Conservation (phyloP, 2,797 vertebrate species). For the Gouania willdenowi region DNA sequence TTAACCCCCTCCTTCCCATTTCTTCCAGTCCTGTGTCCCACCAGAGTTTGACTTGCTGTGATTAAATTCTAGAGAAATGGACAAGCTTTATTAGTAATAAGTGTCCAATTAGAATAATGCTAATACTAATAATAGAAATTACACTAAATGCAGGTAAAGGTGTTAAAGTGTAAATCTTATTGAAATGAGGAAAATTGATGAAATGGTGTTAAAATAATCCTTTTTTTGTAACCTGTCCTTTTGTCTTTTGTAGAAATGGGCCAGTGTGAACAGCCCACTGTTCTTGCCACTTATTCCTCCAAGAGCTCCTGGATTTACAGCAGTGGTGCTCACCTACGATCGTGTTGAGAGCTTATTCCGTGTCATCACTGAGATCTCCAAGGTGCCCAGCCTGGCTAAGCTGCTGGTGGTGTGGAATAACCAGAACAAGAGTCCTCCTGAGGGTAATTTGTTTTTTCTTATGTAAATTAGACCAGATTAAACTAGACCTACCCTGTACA, state of each 20-base stretch:
- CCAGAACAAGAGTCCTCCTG: slow-evolving; percentile 95
- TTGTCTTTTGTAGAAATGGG: slow-evolving; percentile 82
- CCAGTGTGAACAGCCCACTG: slow-evolving; percentile 94
- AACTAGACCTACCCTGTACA: too few relatives aligned
- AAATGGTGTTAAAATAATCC: background rate
- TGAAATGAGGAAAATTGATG: too few relatives aligned
- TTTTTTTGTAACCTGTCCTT: slow-evolving; percentile 1
- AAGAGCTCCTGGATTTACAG: slow-evolving; percentile 94
- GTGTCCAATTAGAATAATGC: too few relatives aligned
- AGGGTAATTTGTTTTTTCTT: too few relatives aligned
- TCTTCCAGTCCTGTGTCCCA: slow-evolving; percentile 8
- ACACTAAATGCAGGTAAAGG: too few relatives aligned
- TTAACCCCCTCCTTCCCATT: slow-evolving; percentile 10
- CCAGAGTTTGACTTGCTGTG: slow-evolving; percentile 1
- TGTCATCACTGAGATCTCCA: slow-evolving; percentile 97
- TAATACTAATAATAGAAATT: too few relatives aligned
- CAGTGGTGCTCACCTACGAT: slow-evolving; percentile 95
- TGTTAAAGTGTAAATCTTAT: too few relatives aligned
- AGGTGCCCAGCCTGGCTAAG: slow-evolving; percentile 95
- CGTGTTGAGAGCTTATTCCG: slow-evolving; percentile 97
- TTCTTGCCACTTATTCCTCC: slow-evolving; percentile 96
- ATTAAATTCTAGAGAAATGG: background rate
- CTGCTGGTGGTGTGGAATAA: slow-evolving; percentile 97
- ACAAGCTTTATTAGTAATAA: too few relatives aligned
- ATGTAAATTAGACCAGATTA: too few relatives aligned